Percentiles rank a stretch among this genome's conserved stretches.
Evolutionary conservation across 2,113 vertebrate species (phyloP).

Genomic region (Calidris pugnax): DNA sequence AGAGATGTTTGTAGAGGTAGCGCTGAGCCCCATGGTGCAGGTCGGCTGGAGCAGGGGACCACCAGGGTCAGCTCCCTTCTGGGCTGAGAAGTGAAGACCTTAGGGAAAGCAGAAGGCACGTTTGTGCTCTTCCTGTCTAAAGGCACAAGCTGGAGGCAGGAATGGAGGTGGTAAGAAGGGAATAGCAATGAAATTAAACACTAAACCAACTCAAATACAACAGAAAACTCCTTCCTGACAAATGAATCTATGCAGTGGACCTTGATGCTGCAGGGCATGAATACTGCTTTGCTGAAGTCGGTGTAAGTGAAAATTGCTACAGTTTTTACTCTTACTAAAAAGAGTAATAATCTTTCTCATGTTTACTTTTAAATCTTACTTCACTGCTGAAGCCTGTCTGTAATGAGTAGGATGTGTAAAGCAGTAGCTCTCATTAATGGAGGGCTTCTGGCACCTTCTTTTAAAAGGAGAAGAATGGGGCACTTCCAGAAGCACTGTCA

Average conservation of each 20-base stretch:
- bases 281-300: neutral
- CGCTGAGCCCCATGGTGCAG: neutral
- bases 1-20: neutral
- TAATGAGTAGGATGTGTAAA: neutral
- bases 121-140: neutral
- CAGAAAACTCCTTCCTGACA: neutral
- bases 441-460: neutral
- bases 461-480: neutral
- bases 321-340: neutral
- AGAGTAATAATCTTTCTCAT: neutral
- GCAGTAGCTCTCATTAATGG: neutral
- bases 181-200: neutral
- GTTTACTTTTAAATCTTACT: neutral
- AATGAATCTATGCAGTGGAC: neutral
- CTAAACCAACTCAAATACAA: neutral
- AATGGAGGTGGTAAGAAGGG: neutral
- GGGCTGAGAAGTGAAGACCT: neutral
- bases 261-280: neutral
- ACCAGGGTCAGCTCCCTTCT: neutral
- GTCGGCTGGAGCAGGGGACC: neutral
- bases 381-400: neutral
- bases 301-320: neutral
- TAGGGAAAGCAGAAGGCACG: neutral
- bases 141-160: neutral
- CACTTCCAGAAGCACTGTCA: accelerated